Evolutionary conservation across 2,797 vertebrate species (phyloP), one percentile per base, ranked within the genome.

Genomic region (Loris lydekkerianus): DNA sequence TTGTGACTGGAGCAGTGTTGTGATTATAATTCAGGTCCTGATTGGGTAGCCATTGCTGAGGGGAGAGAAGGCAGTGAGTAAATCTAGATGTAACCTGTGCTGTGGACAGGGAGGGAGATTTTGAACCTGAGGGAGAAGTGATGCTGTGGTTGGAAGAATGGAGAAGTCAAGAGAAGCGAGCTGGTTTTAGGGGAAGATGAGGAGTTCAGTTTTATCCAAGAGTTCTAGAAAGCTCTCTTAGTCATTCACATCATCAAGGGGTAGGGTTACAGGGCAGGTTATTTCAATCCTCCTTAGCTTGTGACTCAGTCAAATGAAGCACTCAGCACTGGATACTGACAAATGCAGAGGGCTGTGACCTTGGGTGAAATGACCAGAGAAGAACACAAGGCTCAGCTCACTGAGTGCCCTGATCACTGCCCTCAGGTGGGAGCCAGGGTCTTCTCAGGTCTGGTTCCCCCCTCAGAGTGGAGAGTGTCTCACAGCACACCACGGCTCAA

Each of bases 311-410:
- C 21, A 5, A 1, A 18, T 18, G 3, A 84, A 43, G 21, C 1
- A 17, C 29, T 65, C 10, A 78, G 80, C 11, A 34, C 18, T 1
- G 25, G 18, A 14, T 6, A 7, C 18, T 34, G 53, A 53, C 29
- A 43, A 91, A 58, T 17, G 4, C 25, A 83, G 69, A 86, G 20
- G 15, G 18, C 27, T 80, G 27, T 13, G 14, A n/a, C 14, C 7
- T 40, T 29, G 43, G 9, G 40, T 0, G 1, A 86, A 81, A 23
- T 25, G n/a, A 73, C 58, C 8, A 4, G 65, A 27, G 43, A n/a
- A 60, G 49, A 4, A 20, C 14, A 2, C 17, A 18, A 53, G 76
- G 5, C 11, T 5, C 0, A 7, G 0, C 14, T 77, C 6, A 14
- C 9, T 60, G 3, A 18, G 8, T 69, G 21, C 10, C 67, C n/a